Conservation (phyloP, 2,113 vertebrate species). For the Callocephalon fimbriatum region DNA sequence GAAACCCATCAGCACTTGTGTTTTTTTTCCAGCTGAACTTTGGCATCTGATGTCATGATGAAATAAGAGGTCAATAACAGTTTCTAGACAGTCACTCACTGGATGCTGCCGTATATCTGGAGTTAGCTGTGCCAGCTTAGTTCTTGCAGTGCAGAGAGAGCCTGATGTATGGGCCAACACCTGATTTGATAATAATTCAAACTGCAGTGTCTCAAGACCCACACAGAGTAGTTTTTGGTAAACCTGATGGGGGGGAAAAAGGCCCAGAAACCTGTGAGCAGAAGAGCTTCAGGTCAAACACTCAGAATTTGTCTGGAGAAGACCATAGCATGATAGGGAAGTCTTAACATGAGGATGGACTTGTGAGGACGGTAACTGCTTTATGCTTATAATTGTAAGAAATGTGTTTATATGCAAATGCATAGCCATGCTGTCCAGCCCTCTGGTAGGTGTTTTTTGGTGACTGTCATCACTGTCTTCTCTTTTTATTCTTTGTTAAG, state of each 20-base stretch:
- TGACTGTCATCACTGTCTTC: conserved; percentile 48
- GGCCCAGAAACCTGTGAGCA: not conserved
- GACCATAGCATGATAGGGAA: not conserved
- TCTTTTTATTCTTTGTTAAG: conserved; percentile 30
- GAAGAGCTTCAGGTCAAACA: not conserved
- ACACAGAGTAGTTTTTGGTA: not conserved
- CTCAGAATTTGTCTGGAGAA: not conserved
- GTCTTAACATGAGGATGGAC: not conserved
- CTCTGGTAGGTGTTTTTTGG: conserved; percentile 27
- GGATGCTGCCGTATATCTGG: not conserved
- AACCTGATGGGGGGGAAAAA: not conserved
- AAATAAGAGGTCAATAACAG: not conserved
- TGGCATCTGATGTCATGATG: not conserved
- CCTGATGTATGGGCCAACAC: not conserved
- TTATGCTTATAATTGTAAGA: not conserved
- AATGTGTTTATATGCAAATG: conserved; percentile 2
- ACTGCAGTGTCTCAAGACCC: not conserved
- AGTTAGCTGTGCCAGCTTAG: not conserved
- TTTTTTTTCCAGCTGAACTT: not conserved
- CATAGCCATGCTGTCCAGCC: not conserved
- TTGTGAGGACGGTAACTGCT: not conserved
- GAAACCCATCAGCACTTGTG: not conserved
- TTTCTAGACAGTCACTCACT: not conserved
- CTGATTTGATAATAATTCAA: not conserved
- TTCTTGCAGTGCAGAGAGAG: not conserved